Evolutionary conservation across 2,113 vertebrate species (phyloP).

Genomic region (Tamias sibiricus): DNA sequence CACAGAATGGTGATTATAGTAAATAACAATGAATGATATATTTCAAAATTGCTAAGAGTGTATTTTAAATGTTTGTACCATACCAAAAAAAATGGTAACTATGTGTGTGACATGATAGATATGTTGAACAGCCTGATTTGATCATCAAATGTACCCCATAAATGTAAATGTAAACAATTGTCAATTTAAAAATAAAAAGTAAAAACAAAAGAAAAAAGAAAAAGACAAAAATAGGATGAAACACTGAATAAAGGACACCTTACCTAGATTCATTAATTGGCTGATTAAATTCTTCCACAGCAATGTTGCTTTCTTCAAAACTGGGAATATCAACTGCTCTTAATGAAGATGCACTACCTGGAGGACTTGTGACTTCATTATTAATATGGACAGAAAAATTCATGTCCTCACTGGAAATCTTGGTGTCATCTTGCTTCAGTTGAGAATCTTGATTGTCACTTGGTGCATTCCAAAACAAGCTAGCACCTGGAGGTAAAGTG

Average conservation of each 20-base stretch:
- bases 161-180: background rate
- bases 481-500: slow-evolving; percentile 89
- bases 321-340: slow-evolving; percentile 88
- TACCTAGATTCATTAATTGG: slow-evolving; percentile 80
- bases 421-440: slow-evolving; percentile 85
- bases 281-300: slow-evolving; percentile 80
- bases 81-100: background rate
- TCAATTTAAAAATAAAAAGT: background rate
- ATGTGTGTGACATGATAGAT: background rate
- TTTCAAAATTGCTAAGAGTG: background rate
- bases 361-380: slow-evolving; percentile 83
- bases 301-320: slow-evolving; percentile 86
- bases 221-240: background rate
- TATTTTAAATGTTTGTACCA: background rate
- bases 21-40: background rate
- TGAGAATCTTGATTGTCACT: slow-evolving; percentile 74
- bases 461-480: slow-evolving; percentile 92
- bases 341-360: slow-evolving; percentile 86
- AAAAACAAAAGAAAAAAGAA: background rate
- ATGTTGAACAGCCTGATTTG: background rate
- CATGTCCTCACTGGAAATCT: slow-evolving; percentile 87
- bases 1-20: background rate
- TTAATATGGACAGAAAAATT: slow-evolving; percentile 86
- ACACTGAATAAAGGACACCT: slow-evolving; percentile 53
- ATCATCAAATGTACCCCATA: background rate